Base-by-base conservation (phyloP, 2,888 invertebrate genomes). In the Epicampocera succincta region DNA sequence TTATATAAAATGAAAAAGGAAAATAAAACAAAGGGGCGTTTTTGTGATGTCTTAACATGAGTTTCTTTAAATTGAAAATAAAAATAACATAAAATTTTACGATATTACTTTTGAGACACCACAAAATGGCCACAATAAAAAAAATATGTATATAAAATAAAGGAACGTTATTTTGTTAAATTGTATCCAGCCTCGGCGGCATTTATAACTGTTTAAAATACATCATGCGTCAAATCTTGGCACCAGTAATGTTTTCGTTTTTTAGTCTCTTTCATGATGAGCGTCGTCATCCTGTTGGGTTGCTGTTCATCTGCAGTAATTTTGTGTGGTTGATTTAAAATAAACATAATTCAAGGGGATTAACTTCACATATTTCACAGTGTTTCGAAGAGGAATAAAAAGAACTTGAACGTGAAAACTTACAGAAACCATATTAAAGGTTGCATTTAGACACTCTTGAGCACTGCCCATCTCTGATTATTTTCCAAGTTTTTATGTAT, bases 81-180 rank as follows among this genome's bases (percentile, higher is more conserved):
- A 83, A 83, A 78, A 83, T 84, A 63, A 82, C 82, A 84, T 80
- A 75, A 80, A 82, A 74, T 80, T 83, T 84, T 75, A 84, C 68
- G 84, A 71, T 74, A 80, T 83, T 74, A 52, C 69, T 84, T 81
- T 69, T 69, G 60, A 48, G 76, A 84, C 84, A 82, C 84, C 73
- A 81, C 21, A 48, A 68, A 76, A 72, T 73, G 21, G 15, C 40
- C 2, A 19, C 5, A 58, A 25, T 52, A 66, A 48, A 60, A 8
- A n/a, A 33, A 38, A 54, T 17, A 56, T 21, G 50, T 29, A 54
- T 48, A 54, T 73, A 8, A 19, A 40, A 65, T 56, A 46, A 81
- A 40, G 17, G 44, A 50, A n/a, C 42, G 42, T 42, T 56, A 42
- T 46, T 42, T 25, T 65, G 56, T 40, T 48, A 76, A 61, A 9